These are phyloP conservation scores for Apotomis betuletana DNA, from an alignment of 2,888 invertebrate genomes.

Conservation along the genomic window DNA sequence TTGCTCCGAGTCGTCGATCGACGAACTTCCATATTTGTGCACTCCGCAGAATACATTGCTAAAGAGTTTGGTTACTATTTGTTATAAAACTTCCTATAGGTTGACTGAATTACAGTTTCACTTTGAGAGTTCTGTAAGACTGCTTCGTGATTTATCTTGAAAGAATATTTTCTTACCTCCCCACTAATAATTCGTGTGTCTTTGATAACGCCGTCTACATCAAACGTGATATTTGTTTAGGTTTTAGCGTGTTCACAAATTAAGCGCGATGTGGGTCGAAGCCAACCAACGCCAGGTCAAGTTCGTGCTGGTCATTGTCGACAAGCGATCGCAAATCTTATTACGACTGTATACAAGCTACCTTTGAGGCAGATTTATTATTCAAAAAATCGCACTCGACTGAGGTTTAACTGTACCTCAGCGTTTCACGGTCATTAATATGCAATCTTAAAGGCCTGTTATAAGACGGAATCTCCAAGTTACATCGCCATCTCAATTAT, in stretches of 20 bases:
- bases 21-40: constrained; percentile 22
- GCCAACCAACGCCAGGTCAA: constrained; percentile 61
- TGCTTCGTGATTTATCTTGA: neutral
- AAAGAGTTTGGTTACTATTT: constrained; percentile 9
- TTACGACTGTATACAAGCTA: constrained; percentile 10
- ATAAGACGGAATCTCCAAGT: constrained; percentile 3
- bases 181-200: neutral
- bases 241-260: constrained; percentile 54
- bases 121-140: neutral
- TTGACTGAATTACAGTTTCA: neutral
- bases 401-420: constrained; percentile 15
- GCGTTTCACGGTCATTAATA: constrained; percentile 10
- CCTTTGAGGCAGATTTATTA: neutral
- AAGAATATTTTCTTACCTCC: neutral
- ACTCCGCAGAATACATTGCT: constrained; percentile 1
- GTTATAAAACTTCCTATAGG: neutral
- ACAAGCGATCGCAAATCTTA: constrained; percentile 24
- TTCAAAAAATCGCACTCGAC: constrained; percentile 7
- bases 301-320: constrained; percentile 49
- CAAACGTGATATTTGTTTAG: constrained; percentile 8
- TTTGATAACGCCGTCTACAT: neutral
- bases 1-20: neutral
- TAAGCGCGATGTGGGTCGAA: constrained; percentile 51
- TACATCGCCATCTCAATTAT: neutral
- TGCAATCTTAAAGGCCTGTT: constrained; percentile 4